These are phyloP conservation scores for Stenopsyche tienmushanensis DNA, from an alignment of 1,140 invertebrate genomes.

Conservation along the genomic window DNA sequence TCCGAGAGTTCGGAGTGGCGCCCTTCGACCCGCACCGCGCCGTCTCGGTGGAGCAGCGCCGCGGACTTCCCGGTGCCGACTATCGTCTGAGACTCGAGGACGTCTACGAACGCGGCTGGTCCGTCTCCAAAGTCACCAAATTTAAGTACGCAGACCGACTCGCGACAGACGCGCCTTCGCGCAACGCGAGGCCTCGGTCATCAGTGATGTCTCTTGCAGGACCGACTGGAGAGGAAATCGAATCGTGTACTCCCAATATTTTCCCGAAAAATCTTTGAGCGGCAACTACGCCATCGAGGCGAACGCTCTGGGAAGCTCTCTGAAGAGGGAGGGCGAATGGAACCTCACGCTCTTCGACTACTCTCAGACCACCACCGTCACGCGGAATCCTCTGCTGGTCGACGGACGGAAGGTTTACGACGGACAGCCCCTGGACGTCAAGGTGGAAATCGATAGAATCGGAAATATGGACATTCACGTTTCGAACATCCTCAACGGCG, in stretches of 20 bases:
- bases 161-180: too few species aligned
- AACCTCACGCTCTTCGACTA: slow-evolving; percentile 74
- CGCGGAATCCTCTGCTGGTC: slow-evolving; percentile 52
- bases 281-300: slow-evolving; percentile 68
- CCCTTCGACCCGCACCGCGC: slow-evolving; percentile 79
- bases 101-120: slow-evolving; percentile 76
- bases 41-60: slow-evolving; percentile 62
- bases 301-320: slow-evolving; percentile 59
- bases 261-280: slow-evolving; percentile 72
- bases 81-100: slow-evolving; percentile 71
- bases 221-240: slow-evolving; percentile 63
- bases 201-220: slow-evolving; percentile 47
- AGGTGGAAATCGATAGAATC: slow-evolving; percentile 70
- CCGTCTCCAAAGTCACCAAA: slow-evolving; percentile 71
- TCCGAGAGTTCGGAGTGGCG: slow-evolving; percentile 68
- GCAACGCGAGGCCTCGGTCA: neutral
- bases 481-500: slow-evolving; percentile 68
- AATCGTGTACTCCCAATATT: slow-evolving; percentile 75
- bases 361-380: slow-evolving; percentile 72
- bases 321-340: slow-evolving; percentile 67
- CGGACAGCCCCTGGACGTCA: slow-evolving; percentile 60
- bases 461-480: slow-evolving; percentile 75
- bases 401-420: slow-evolving; percentile 46
- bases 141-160: slow-evolving; percentile 58
- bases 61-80: slow-evolving; percentile 62